These are phyloP conservation scores for Cryptocheilus praepositus DNA, from an alignment of 2,888 invertebrate genomes.

Conservation along the genomic window DNA sequence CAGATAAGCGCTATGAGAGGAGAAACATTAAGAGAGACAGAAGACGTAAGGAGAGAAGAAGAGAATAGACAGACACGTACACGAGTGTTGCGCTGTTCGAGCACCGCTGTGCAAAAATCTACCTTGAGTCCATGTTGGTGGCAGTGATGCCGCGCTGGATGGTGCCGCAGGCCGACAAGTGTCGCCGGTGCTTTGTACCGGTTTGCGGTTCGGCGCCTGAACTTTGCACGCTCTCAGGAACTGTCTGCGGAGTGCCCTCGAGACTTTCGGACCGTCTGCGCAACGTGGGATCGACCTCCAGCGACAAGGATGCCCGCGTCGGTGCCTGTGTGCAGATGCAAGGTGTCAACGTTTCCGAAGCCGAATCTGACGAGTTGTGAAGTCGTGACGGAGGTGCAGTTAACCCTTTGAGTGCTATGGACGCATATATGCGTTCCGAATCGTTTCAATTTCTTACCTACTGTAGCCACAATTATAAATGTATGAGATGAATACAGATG, in stretches of 20 bases:
- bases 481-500: no score
- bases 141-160: slow-evolving; percentile 66
- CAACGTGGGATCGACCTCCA: slow-evolving; percentile 77
- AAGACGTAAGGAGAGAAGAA: no score
- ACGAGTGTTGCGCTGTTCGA: slow-evolving; percentile 2
- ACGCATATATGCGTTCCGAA: no score
- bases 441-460: no score
- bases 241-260: slow-evolving; percentile 78
- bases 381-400: no score
- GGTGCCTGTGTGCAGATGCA: slow-evolving; percentile 74
- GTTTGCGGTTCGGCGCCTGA: slow-evolving; percentile 73
- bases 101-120: slow-evolving; percentile 25
- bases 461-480: no score
- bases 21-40: slow-evolving; percentile 3
- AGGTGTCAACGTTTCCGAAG: neutral
- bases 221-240: slow-evolving; percentile 71
- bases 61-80: slow-evolving; percentile 6
- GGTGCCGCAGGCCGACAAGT: slow-evolving; percentile 77
- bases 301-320: slow-evolving; percentile 79
- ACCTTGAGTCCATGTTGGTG: slow-evolving; percentile 72
- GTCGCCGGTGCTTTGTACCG: slow-evolving; percentile 76
- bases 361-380: no score
- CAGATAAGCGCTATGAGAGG: neutral
- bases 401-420: no score
- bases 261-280: slow-evolving; percentile 78